phyloP scores from a whole-genome alignment of 2,113 vertebrate species.

The Neotoma lepida region DNA sequence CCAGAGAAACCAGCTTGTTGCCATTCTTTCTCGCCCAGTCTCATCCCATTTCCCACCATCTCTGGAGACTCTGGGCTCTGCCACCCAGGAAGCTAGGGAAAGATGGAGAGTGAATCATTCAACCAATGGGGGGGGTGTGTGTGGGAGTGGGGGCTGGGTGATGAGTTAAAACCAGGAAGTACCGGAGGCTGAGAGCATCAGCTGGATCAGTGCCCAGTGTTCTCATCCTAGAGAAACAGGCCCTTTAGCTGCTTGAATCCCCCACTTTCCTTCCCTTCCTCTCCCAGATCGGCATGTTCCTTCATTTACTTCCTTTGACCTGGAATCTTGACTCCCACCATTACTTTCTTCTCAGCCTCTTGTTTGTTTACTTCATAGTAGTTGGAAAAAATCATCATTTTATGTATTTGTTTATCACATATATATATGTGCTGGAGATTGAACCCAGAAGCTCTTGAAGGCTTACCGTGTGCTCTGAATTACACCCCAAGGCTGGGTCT shows the following conservation, averaged over 20 bases:
- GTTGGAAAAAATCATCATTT: background rate
- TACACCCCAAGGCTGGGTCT: background rate
- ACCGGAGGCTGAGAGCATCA: background rate
- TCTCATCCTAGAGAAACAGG: background rate
- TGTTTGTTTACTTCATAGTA: background rate
- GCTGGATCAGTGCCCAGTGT: background rate
- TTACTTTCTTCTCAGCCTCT: background rate
- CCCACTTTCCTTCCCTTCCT: background rate
- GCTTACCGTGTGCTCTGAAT: background rate
- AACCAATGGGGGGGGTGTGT: background rate
- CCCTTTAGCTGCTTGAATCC: too few species aligned
- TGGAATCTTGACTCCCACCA: background rate
- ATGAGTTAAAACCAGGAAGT: constrained; percentile 35
- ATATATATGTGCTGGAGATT: background rate
- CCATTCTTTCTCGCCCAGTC: background rate
- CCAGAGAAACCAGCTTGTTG: background rate
- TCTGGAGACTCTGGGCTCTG: background rate
- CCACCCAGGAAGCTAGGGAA: constrained; percentile 54
- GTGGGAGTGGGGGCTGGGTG: background rate
- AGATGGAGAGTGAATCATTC: constrained; percentile 62
- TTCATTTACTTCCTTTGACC: background rate
- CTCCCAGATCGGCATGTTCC: background rate
- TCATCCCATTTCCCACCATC: background rate
- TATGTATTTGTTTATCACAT: background rate
- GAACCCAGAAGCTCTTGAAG: background rate